Percentiles rank a stretch among this genome's conserved stretches.
Evolutionary conservation across 2,113 vertebrate species (phyloP).

Genomic region (Marmota monax): DNA sequence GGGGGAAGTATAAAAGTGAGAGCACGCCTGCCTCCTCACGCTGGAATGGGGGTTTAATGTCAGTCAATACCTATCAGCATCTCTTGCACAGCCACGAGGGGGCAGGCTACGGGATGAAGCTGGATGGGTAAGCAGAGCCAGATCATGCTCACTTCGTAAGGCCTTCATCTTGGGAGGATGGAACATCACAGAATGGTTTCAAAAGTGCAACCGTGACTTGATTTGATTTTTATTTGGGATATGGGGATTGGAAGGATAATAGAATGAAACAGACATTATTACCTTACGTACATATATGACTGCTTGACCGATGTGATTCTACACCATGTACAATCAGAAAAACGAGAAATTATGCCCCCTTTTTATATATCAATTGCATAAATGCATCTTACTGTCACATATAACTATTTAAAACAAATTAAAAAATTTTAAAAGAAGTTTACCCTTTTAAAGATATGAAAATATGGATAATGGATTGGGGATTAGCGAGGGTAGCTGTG

Average conservation of each 20-base stretch:
- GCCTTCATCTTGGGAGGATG: not conserved
- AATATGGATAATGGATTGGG: not conserved
- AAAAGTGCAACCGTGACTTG: not conserved
- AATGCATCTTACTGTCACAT: too few relatives aligned
- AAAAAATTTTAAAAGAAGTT: not conserved
- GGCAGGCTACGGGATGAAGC: not conserved
- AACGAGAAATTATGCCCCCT: too few relatives aligned
- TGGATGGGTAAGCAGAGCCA: not conserved
- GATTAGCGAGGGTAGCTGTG: not conserved
- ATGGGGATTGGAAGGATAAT: too few relatives aligned
- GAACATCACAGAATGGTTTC: not conserved
- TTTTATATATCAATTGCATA: too few relatives aligned
- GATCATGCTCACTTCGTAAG: too few relatives aligned
- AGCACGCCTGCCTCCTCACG: not conserved
- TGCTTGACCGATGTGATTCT: too few relatives aligned
- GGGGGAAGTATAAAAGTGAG: not conserved
- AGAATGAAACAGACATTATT: too few relatives aligned
- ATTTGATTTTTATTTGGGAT: not conserved
- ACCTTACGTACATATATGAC: too few relatives aligned
- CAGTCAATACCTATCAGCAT: not conserved
- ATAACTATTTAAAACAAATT: too few relatives aligned
- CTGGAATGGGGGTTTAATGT: not conserved
- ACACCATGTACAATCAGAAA: too few relatives aligned
- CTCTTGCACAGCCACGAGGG: not conserved
- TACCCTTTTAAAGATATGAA: not conserved